These are phyloP conservation scores for Eupithecia insigniata DNA, from an alignment of 2,888 invertebrate species.

Conservation along the genomic window DNA sequence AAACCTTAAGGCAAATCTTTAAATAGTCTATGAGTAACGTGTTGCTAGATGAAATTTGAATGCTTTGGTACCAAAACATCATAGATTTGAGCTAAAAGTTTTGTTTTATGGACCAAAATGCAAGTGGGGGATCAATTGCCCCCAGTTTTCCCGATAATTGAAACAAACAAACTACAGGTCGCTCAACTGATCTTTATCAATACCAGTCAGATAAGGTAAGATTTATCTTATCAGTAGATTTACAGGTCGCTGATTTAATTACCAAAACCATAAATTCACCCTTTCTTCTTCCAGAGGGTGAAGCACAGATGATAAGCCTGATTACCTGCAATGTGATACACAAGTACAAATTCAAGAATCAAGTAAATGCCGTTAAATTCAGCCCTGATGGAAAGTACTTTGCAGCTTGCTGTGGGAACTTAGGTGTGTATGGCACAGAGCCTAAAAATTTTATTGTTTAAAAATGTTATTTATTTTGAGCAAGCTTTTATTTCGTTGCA, in stretches of 20 bases:
- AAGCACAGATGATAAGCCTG: conserved; percentile 93
- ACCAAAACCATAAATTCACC: neutral
- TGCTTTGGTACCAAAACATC: too few species aligned
- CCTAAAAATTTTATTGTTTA: neutral
- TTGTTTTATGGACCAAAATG: too few species aligned
- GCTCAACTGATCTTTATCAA: too few species aligned
- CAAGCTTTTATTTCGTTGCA: neutral
- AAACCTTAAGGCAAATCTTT: too few species aligned
- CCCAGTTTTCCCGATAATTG: too few species aligned
- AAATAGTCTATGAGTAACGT: too few species aligned
- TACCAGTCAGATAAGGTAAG: neutral
- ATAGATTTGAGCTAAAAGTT: too few species aligned
- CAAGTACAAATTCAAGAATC: conserved; percentile 91
- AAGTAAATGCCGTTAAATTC: conserved; percentile 91
- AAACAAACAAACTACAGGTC: too few species aligned
- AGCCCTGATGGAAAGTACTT: conserved; percentile 97
- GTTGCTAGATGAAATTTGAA: too few species aligned
- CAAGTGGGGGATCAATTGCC: too few species aligned
- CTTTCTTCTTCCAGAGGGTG: conserved; percentile 85
- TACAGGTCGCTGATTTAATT: neutral
- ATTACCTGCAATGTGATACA: conserved; percentile 93
- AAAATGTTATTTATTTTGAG: neutral
- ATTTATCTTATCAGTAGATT: neutral
- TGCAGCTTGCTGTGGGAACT: conserved; percentile 94
- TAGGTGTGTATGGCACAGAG: conserved; percentile 18